Conservation (phyloP, 2,888 invertebrate genomes). For the Plusia festucae region DNA sequence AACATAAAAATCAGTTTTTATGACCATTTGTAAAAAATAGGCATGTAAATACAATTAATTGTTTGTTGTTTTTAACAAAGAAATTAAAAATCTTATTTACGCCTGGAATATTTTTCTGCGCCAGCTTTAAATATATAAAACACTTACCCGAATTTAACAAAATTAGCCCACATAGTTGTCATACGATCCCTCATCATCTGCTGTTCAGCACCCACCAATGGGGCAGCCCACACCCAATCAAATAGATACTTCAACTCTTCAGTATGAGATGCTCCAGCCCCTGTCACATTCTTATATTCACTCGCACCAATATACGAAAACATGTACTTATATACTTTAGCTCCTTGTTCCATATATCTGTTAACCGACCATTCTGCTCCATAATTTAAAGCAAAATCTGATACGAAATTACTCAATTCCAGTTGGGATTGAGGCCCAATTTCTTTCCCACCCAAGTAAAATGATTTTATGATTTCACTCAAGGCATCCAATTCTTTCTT, state of each 20-base stretch:
- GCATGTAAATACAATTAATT: no score
- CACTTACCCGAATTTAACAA: constrained; percentile 72
- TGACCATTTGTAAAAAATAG: no score
- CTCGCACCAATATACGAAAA: constrained; percentile 67
- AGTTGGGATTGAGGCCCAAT: constrained; percentile 58
- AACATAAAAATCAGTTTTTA: no score
- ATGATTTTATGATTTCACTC: constrained; percentile 51
- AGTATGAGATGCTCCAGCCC: constrained; percentile 67
- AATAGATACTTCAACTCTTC: constrained; percentile 69
- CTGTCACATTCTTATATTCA: constrained; percentile 58
- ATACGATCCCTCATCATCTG: constrained; percentile 66
- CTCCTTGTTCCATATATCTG: constrained; percentile 62
- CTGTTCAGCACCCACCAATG: constrained; percentile 59
- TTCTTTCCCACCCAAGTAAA: constrained; percentile 62
- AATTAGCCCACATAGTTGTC: constrained; percentile 72
- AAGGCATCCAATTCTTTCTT: constrained; percentile 45
- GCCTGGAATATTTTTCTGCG: no score
- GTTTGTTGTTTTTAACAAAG: no score
- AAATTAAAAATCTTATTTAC: no score
- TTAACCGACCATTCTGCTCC: constrained; percentile 65
- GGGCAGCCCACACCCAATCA: constrained; percentile 47
- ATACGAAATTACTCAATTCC: constrained; percentile 62
- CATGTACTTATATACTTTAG: constrained; percentile 64
- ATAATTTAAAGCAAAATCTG: constrained; percentile 65
- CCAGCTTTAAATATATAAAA: no score